Evolutionary conservation across 2,888 invertebrate genomes (phyloP).

Genomic region (Orgyia antiqua): DNA sequence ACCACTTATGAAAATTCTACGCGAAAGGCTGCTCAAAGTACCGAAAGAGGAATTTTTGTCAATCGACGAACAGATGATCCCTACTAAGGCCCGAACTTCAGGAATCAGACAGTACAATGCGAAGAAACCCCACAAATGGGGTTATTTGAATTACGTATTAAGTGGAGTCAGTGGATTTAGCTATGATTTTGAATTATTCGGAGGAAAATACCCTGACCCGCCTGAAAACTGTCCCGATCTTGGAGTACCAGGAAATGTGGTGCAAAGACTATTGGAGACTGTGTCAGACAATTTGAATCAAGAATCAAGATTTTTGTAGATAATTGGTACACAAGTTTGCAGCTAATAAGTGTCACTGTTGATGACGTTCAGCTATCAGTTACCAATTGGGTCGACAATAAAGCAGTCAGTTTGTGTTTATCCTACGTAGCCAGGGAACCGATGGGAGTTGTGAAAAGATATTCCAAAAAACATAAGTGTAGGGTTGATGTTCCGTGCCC

Average conservation of each 20-base stretch:
- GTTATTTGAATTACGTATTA: slow-evolving; percentile 30
- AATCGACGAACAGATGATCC: not conserved
- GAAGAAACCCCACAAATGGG: not conserved
- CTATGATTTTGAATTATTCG: too few species aligned
- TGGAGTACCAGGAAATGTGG: slow-evolving; percentile 1
- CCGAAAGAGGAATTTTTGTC: not conserved
- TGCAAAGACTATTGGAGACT: slow-evolving; percentile 12
- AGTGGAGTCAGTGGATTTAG: slow-evolving; percentile 41
- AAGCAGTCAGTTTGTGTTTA: slow-evolving; percentile 20
- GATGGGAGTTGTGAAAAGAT: slow-evolving; percentile 13
- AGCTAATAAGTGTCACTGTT: slow-evolving; percentile 15
- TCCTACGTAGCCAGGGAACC: slow-evolving; percentile 23
- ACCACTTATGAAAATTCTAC: not conserved
- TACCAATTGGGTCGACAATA: slow-evolving; percentile 23
- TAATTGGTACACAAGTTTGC: slow-evolving; percentile 23
- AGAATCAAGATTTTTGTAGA: slow-evolving; percentile 20
- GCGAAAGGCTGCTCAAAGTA: not conserved
- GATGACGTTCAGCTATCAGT: slow-evolving; percentile 10
- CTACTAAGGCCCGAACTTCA: not conserved
- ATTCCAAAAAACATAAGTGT: not conserved
- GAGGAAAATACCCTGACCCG: too few species aligned
- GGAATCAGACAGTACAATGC: not conserved
- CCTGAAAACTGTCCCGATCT: slow-evolving; percentile 1
- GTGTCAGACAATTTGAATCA: slow-evolving; percentile 16
- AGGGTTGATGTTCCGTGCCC: not conserved